phyloP scores from a whole-genome alignment of 2,888 invertebrate species.

The Tipula vernalis region DNA sequence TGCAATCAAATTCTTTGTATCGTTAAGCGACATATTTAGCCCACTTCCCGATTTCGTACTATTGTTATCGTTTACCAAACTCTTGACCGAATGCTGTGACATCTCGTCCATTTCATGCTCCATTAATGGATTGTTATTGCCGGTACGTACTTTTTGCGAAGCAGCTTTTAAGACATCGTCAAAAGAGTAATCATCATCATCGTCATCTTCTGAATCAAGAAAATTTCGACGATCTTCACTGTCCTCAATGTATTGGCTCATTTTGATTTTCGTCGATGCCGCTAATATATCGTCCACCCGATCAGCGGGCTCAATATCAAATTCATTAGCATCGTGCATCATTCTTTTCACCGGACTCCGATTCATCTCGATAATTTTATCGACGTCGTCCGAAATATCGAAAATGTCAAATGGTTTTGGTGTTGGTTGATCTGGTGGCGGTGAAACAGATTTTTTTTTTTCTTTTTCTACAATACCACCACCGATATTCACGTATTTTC shows the following conservation, averaged over 20 bases:
- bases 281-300: slow-evolving; percentile 9
- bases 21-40: slow-evolving; percentile 35
- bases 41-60: slow-evolving; percentile 13
- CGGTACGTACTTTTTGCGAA: slow-evolving; percentile 46
- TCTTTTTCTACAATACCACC: slow-evolving; percentile 15
- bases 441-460: neutral
- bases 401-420: neutral
- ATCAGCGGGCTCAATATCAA: slow-evolving; percentile 15
- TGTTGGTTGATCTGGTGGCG: slow-evolving; percentile 8
- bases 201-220: slow-evolving; percentile 50
- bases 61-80: slow-evolving; percentile 19
- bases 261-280: slow-evolving; percentile 17
- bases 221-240: slow-evolving; percentile 25
- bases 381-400: slow-evolving; percentile 24
- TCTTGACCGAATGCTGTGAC: slow-evolving; percentile 26
- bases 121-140: slow-evolving; percentile 31
- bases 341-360: neutral
- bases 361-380: slow-evolving; percentile 24
- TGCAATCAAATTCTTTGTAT: slow-evolving; percentile 48
- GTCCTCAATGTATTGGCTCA: slow-evolving; percentile 19
- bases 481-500: slow-evolving; percentile 57
- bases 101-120: slow-evolving; percentile 18
- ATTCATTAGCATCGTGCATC: slow-evolving; percentile 9
- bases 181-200: slow-evolving; percentile 70
- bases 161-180: slow-evolving; percentile 72